Evolutionary conservation across 2,113 vertebrate genomes (phyloP), one percentile per base, ranked within the genome.

Genomic region (Chrysochloris asiatica): DNA sequence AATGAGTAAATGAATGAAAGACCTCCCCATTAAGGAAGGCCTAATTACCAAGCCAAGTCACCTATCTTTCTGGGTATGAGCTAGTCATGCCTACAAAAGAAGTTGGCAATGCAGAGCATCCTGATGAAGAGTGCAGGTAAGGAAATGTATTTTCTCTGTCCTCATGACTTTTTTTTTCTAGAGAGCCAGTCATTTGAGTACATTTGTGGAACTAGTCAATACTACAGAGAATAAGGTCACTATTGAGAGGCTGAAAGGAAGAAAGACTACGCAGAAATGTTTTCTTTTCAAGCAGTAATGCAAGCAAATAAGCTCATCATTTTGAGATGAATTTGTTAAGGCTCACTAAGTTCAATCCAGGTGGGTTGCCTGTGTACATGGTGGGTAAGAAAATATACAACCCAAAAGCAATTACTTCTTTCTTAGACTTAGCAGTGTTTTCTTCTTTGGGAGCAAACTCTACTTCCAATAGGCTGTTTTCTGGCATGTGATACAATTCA

Each of bases 201-300:
- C 30, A 19, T 84, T 47, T 85, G 87, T 77, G 93, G 63, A 88
- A 56, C n/a, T 45, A 43, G 12, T 52, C 30, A 33, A 73, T 45
- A 19, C 3, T 88, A 36, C 38, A 67, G 52, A 93, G 52, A 90
- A 52, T 83, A 90, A 85, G 10, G n/a, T 50, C 54, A 43, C 61
- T 79, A 33, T 78, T 78, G 63, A 50, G 72, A 81, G 22, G 43
- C 19, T 71, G 38, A 85, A 75, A 43, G 36, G 21, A 69, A 73
- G 63, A 71, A 90, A 85, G 50, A 4, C 19, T 77, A 22, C 26
- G 26, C 30, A 59, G 50, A 75, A 83, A 56, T 67, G 24, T 69
- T 67, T 94, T 78, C 28, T 91, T 94, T 87, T 43, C 17, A 78
- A 78, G n/a, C n/a, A n/a, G n/a, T n/a, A n/a, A n/a, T n/a, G n/a